A percentile compares a stretch with the other conserved stretches of the same genome.
Conservation (phyloP, 2,113 vertebrate genomes). For the Macquaria ambigua region DNA sequence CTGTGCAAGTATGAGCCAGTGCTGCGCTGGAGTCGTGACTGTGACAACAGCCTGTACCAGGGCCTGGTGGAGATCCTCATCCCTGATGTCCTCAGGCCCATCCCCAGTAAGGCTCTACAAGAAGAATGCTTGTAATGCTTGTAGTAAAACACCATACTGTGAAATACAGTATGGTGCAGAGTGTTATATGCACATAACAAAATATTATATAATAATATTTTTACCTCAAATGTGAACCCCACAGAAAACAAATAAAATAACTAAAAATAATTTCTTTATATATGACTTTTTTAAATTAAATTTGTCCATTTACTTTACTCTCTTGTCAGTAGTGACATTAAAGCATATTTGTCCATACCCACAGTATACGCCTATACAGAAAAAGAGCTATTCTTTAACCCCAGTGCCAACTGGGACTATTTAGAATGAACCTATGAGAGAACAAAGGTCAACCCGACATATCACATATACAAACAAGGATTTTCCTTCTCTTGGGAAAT, state of each 20-base stretch:
- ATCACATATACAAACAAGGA: no score
- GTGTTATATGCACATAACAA: background rate
- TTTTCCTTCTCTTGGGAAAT: background rate
- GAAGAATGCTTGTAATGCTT: background rate
- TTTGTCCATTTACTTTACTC: background rate
- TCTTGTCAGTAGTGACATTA: background rate
- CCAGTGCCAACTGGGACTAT: background rate
- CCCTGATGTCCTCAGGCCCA: conserved; percentile 93
- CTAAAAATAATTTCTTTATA: no score
- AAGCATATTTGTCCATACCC: background rate
- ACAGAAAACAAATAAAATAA: background rate
- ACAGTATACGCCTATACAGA: background rate
- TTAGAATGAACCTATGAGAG: background rate
- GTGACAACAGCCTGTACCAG: conserved; percentile 94
- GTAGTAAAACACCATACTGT: background rate
- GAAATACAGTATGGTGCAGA: background rate
- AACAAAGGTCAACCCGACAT: background rate
- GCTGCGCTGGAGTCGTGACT: conserved; percentile 92
- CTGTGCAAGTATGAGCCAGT: conserved; percentile 96
- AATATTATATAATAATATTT: background rate
- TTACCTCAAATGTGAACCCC: background rate
- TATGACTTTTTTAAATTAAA: background rate
- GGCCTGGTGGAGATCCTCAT: conserved; percentile 95
- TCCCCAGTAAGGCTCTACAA: conserved; percentile 89
- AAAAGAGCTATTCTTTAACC: background rate